Base-by-base conservation (phyloP, 1,140 invertebrate genomes). In the Pogonus chalceus region DNA sequence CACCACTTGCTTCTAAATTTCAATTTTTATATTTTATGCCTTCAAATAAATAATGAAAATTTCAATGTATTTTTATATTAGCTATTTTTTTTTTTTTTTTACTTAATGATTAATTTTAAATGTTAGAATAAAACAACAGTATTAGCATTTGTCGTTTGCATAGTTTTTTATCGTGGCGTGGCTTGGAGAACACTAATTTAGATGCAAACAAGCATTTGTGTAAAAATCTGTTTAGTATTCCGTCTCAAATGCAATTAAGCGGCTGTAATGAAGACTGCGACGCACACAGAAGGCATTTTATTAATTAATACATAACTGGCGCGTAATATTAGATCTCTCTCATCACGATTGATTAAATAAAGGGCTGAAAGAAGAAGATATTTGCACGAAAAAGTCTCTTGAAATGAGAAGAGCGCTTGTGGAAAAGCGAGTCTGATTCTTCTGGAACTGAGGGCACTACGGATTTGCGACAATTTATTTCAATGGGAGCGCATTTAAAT, bases 391-490 rank as follows among this genome's bases (percentile, higher is more conserved):
- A 12, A 16, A 7, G 18, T 7, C 9, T 18, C 9, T 7, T 7
- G 37, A 18, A 43, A 3, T 43, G 37, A 43, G 37, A 4, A 43
- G 37, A 4, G 7, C 7, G 18, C 37, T n/a, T n/a, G 9, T 7
- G 18, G 9, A 12, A 43, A 43, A 43, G 18, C 37, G 18, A 43
- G 18, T 43, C 37, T 43, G 37, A 43, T 43, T 43, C n/a, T n/a
- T n/a, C 37, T 12, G 37, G 18, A 43, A 43, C 9, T 18, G 18
- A 16, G 37, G 37, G 18, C 18, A 43, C 37, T 43, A 16, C 7
- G 37, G 37, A 43, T 43, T 43, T 43, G 37, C 37, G 37, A 43
- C 37, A 43, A 43, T 43, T 43, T 43, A 43, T 43, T 43, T 43
- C 37, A 43, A 43, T 43, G 37, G 37, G 37, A 43, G 37, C 37